A percentile compares a stretch with the other conserved stretches of the same genome.
Conservation (phyloP, 2,797 vertebrate species). For the Amblyraja radiata region DNA sequence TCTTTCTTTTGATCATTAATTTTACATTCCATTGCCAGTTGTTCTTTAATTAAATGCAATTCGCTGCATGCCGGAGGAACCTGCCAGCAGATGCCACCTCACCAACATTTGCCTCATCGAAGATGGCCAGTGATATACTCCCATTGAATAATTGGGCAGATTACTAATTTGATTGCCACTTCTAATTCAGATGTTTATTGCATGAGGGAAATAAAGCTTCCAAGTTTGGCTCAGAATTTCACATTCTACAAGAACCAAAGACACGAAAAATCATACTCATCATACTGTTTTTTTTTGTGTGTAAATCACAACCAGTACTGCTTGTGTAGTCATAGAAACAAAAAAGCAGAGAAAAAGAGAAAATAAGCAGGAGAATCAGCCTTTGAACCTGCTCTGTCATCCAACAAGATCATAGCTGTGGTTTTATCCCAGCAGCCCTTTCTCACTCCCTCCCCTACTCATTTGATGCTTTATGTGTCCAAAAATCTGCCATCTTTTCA, state of each 20-base stretch:
- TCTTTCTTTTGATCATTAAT: not conserved
- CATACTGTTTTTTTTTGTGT: not conserved
- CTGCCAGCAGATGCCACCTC: not conserved
- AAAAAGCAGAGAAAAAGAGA: no score
- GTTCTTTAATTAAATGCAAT: not conserved
- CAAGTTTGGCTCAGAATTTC: not conserved
- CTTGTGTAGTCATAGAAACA: no score
- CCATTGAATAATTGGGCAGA: not conserved
- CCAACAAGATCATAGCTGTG: no score
- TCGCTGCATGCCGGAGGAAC: not conserved
- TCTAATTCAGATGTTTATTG: not conserved
- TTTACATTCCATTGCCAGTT: not conserved
- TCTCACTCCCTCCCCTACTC: no score
- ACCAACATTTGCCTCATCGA: not conserved
- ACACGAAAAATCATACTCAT: not conserved
- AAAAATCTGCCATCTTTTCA: no score
- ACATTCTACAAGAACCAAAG: not conserved
- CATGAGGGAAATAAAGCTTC: not conserved
- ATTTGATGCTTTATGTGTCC: no score
- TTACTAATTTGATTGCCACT: not conserved
- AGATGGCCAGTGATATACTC: not conserved
- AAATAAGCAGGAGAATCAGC: no score
- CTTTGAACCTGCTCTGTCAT: no score
- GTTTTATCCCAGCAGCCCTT: no score
- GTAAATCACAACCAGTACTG: no score